Evolutionary conservation across 2,888 invertebrate genomes (phyloP).

Genomic region (Mellilla xanthometata): DNA sequence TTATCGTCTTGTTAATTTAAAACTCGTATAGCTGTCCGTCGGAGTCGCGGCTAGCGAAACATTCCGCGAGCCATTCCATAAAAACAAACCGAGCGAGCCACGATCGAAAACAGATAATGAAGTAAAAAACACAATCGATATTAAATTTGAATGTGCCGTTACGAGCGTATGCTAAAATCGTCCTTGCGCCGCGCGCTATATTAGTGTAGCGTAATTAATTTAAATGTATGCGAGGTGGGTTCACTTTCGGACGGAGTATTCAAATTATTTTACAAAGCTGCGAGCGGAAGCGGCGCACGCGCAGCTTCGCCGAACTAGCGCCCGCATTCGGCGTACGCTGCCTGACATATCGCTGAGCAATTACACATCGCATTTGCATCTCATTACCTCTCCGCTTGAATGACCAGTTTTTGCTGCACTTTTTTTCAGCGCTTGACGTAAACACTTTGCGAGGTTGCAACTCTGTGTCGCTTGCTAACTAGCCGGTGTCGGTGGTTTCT

Average conservation of each 20-base stretch:
- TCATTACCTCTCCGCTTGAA: constrained; percentile 5
- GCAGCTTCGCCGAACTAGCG: constrained; percentile 13
- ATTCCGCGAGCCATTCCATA: too few species aligned
- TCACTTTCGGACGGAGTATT: constrained; percentile 63
- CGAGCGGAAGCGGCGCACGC: constrained; percentile 55
- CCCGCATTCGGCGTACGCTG: constrained; percentile 1
- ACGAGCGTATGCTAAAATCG: constrained; percentile 71
- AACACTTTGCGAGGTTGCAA: background rate
- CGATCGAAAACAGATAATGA: background rate
- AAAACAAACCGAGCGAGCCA: too few species aligned
- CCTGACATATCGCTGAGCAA: constrained; percentile 15
- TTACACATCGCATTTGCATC: constrained; percentile 10
- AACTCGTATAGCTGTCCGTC: background rate
- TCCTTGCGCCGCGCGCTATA: constrained; percentile 64
- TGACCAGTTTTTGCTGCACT: constrained; percentile 1
- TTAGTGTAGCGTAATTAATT: constrained; percentile 67
- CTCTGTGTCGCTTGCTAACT: too few species aligned
- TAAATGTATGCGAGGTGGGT: constrained; percentile 66
- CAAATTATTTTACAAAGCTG: constrained; percentile 59
- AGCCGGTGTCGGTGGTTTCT: too few species aligned
- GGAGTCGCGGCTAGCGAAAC: too few species aligned
- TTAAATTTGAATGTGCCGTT: constrained; percentile 53
- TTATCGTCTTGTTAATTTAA: background rate
- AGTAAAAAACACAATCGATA: constrained; percentile 28
- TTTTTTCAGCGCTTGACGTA: constrained; percentile 3